Conservation (phyloP, 2,113 vertebrate species). For the Anthoscopus minutus region DNA sequence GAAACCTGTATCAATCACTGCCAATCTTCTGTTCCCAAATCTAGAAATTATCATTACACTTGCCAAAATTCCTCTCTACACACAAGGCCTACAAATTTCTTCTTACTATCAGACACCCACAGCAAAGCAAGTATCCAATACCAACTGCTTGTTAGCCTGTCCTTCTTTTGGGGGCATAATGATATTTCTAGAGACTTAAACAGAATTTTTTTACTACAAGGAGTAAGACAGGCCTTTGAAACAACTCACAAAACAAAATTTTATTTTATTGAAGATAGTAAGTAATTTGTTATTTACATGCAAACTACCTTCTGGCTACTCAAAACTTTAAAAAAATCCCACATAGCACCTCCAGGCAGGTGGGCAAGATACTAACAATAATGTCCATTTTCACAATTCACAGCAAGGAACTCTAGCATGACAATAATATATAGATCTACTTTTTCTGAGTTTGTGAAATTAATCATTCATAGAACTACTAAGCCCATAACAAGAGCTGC, state of each 20-base stretch:
- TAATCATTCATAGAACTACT: background rate
- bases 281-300: background rate
- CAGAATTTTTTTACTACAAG: background rate
- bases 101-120: background rate
- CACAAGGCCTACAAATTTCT: background rate
- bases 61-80: background rate
- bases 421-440: background rate
- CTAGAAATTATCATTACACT: background rate
- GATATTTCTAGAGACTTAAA: background rate
- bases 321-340: background rate
- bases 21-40: background rate
- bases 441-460: background rate
- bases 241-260: background rate
- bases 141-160: background rate
- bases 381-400: background rate
- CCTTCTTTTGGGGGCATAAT: background rate
- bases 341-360: background rate
- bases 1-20: background rate
- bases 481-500: background rate
- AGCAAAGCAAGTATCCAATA: background rate
- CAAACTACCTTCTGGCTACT: background rate
- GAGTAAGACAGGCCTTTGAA: background rate
- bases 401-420: background rate
- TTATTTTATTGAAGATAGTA: background rate
- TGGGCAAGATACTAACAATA: background rate